phyloP scores from a whole-genome alignment of 2,113 vertebrate species.

The Anhinga anhinga region DNA sequence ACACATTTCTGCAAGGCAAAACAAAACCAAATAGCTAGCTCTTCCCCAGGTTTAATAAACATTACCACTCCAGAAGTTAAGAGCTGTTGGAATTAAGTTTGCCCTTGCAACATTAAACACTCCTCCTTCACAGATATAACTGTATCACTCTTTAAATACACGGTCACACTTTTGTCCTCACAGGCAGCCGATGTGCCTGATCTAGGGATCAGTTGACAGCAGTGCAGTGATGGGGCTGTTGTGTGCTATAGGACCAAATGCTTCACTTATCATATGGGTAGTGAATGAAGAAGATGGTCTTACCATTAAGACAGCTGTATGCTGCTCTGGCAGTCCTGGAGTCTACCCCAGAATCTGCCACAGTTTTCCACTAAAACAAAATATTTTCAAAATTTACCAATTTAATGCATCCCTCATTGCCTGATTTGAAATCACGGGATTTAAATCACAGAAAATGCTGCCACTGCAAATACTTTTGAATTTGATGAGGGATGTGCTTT shows the following conservation, averaged over 20 bases:
- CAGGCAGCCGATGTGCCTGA: neutral
- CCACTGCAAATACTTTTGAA: neutral
- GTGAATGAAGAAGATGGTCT: rapidly evolving
- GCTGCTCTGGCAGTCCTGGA: neutral
- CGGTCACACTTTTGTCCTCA: neutral
- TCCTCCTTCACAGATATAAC: neutral
- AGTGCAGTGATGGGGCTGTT: rapidly evolving
- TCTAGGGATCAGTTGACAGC: rapidly evolving
- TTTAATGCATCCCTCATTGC: neutral
- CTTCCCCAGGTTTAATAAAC: neutral
- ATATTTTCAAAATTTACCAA: neutral
- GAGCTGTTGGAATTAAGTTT: neutral
- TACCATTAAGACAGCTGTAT: neutral
- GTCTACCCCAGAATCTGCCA: neutral
- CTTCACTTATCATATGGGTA: rapidly evolving
- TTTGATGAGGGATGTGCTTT: neutral
- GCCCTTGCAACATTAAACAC: neutral
- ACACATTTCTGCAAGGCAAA: neutral
- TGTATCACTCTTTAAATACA: neutral
- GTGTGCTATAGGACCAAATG: rapidly evolving
- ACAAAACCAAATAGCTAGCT: neutral
- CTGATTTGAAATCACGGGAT: neutral
- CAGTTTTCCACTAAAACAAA: neutral
- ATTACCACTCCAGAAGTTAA: neutral
- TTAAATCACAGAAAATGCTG: neutral